These are phyloP conservation scores for Drosophila teissieri DNA, from an alignment of 1,140 invertebrate species.

Conservation along the genomic window DNA sequence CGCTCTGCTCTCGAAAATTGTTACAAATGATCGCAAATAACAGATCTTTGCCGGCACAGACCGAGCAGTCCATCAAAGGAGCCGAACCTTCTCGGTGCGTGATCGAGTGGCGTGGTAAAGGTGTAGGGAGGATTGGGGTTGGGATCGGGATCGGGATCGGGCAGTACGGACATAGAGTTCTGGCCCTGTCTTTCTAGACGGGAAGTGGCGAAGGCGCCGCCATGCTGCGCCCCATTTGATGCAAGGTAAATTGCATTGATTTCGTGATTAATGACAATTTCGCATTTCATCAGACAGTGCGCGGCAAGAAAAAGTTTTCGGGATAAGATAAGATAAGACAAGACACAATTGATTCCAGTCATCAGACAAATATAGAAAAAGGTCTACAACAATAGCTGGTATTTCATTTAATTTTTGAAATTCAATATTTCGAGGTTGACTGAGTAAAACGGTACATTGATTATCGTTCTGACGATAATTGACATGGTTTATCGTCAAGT, in stretches of 20 bases:
- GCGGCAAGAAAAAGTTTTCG: not conserved
- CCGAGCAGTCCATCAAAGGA: slow-evolving; percentile 76
- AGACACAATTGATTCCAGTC: too few relatives aligned
- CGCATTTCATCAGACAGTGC: slow-evolving; percentile 50
- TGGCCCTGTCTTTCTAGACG: slow-evolving; percentile 29
- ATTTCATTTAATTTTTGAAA: not conserved
- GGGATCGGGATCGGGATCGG: slow-evolving; percentile 8
- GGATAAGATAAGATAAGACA: too few relatives aligned
- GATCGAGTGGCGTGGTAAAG: slow-evolving; percentile 43
- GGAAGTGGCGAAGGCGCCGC: slow-evolving; percentile 63
- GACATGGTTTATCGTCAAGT: too few relatives aligned
- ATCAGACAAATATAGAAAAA: not conserved
- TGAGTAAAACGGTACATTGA: too few relatives aligned
- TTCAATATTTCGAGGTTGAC: too few relatives aligned
- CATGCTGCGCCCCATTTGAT: slow-evolving; percentile 56
- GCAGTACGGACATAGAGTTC: slow-evolving; percentile 10
- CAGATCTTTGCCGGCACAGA: slow-evolving; percentile 77
- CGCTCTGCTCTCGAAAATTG: slow-evolving; percentile 77
- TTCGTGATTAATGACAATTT: slow-evolving; percentile 81
- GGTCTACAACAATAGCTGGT: not conserved
- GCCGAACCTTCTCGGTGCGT: slow-evolving; percentile 62
- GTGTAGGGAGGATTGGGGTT: slow-evolving; percentile 1
- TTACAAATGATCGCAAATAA: slow-evolving; percentile 85
- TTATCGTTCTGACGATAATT: too few relatives aligned
- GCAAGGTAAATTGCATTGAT: slow-evolving; percentile 74